Evolutionary conservation across 2,797 vertebrate genomes (phyloP).

Genomic region (Ptychadena robeensis): DNA sequence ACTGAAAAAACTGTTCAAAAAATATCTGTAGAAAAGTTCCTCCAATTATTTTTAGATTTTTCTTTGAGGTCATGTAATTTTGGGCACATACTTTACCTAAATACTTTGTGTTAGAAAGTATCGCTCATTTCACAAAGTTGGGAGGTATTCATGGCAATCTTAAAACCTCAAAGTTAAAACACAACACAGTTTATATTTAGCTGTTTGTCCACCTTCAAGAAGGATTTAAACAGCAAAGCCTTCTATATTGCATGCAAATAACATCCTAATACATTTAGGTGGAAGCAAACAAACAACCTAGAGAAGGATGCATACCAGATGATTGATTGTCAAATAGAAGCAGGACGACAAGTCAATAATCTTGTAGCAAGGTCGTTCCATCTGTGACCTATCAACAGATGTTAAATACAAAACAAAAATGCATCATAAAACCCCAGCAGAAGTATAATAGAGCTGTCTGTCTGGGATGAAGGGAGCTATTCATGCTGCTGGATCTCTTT

Average conservation of each 20-base stretch:
- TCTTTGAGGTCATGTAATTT: no score
- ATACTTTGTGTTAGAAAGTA: no score
- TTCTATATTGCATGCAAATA: conserved; percentile 37
- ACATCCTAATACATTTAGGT: conserved; percentile 15
- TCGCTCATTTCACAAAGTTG: no score
- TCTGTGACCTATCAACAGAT: conserved; percentile 25
- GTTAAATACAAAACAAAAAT: conserved; percentile 30
- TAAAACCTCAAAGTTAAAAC: background rate
- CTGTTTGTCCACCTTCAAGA: conserved; percentile 7
- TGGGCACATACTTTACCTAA: no score
- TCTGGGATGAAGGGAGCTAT: background rate
- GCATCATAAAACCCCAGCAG: background rate
- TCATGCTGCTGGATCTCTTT: background rate
- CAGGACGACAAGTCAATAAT: conserved; percentile 40
- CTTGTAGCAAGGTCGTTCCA: conserved; percentile 44
- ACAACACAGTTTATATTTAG: background rate
- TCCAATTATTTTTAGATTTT: no score
- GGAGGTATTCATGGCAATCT: background rate
- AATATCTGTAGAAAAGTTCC: no score
- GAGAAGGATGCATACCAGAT: conserved; percentile 16
- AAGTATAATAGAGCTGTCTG: background rate
- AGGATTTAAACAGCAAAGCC: conserved; percentile 12
- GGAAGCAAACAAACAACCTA: conserved; percentile 34
- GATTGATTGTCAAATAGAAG: conserved; percentile 45
- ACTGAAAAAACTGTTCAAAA: no score